Base-by-base conservation (phyloP, 2,888 invertebrate species). In the Orthonychiurus folsomi region DNA sequence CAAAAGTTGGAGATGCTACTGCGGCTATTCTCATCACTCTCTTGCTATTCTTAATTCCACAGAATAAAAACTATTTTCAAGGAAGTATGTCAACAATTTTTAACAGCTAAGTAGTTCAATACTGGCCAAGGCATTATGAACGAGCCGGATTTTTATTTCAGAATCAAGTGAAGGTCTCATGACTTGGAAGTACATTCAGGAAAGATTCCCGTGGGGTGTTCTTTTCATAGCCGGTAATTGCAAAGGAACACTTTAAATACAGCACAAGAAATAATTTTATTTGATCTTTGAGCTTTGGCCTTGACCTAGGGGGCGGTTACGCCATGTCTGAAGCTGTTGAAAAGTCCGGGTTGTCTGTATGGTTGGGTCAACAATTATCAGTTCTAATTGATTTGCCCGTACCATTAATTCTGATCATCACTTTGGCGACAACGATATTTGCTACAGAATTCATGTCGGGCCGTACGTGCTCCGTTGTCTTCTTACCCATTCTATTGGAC, bases 401-500 rank as follows among this genome's bases (percentile, higher is more conserved):
- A 3, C 76, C 83, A 50, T 77, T 84, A 12, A 85, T 93, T 48
- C 79, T 93, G 63, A 77, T 90, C 27, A 84, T 90, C 3, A 85
- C 92, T 12, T 86, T 88, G 68, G 72, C 87, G 1, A 84, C 90
- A 55, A 87, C 89, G 0, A 87, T 90, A 71, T 81, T 86, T 69
- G 80, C 91, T 63, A 94, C 94, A 0, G 93, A 94, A 78, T 86
- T 94, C 74, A 89, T 91, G 0, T 88, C 89, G 47, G 94, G 94
- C 76, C 89, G 92, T 0, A 93, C 93, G 55, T 88, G 91, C 50
- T 91, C 92, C 0, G 92, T 89, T 74, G 87, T 93, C 28, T 84
- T 93, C 69, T 78, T 93, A 67, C 91, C 93, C 2, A 89, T 93
- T 20, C 79, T 92, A 59, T 86, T 86, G 1, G 86, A 88, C 76